Base-by-base conservation (phyloP, 2,888 invertebrate species). In the Plebejus argus region DNA sequence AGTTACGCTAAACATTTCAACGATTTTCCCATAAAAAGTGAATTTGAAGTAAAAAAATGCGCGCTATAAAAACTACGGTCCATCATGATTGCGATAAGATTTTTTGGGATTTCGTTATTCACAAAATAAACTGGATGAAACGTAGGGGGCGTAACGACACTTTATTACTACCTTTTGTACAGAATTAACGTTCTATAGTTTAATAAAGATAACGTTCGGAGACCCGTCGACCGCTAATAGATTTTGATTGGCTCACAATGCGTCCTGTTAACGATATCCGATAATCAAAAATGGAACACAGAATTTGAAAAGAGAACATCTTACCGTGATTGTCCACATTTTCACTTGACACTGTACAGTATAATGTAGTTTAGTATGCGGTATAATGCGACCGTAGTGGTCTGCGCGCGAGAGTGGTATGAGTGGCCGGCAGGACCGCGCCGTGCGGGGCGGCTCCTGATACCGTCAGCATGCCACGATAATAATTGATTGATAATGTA, bases 171-270 rank as follows among this genome's bases (percentile, higher is more conserved):
- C 87, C 85, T 83, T 82, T 81, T 82, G 81, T 76, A 45, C 20
- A 33, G 28, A 74, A 74, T 49, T 49, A 74, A 72, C 45, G 75
- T 77, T 70, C 70, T 53, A 53, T 33, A 35, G 76, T 39, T 20
- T 61, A 39, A 28, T 33, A 61, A 56, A 20, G 76, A 76, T 58
- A 76, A 61, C 61, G n/a, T 61, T 61, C 56, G n/a, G 33, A 79
- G 77, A 75, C 79, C 79, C 80, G 81, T 81, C 86, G 85, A 92
- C 91, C 88, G 86, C 87, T 90, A 92, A 92, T 93, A 88, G 88
- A 90, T 85, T 87, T 87, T 86, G 91, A 93, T 93, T 92, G 92
- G 84, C 84, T 86, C 83, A 92, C 92, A 93, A 92, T 91, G 91
- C 89, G 89, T 86, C 80, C 83, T 79, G 76, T 77, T 81, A 79